Evolutionary conservation across 2,888 invertebrate genomes (phyloP), one percentile per base, ranked within the genome.

Genomic region (Blastobasis lacticolella): DNA sequence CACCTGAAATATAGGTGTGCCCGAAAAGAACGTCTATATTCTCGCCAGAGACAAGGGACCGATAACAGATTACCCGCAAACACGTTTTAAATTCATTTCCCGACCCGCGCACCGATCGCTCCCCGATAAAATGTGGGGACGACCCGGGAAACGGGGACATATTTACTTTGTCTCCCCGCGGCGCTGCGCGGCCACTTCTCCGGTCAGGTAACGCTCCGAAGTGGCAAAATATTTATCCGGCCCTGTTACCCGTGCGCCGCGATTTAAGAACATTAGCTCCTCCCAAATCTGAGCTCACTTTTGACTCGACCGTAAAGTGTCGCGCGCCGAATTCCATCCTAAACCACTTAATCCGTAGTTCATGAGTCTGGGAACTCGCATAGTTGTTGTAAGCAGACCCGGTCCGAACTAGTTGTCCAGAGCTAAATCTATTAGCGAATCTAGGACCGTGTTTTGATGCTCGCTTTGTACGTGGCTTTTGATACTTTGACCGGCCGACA

Each of bases 31-130:
- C 81, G 84, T 84, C 86, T 86, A 83, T 83, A 85, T 87, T 82
- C 80, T 70, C 73, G 75, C 73, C 71, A 75, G 83, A 85, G 85
- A 86, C 88, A 86, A 85, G 88, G 86, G 87, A 85, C 88, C 86
- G 88, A 86, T 88, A 87, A 88, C 86, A 88, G 88, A 88, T 88
- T 88, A 88, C 88, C 88, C 88, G 81, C 88, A 88, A 87, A 88
- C 88, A 88, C 86, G 87, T 86, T 87, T 88, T 87, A 86, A 88
- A 88, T 86, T 88, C 86, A 86, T 86, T 87, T 85, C 85, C 86
- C 86, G 84, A 85, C 86, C 86, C 87, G 78, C 78, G 80, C 80
- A 75, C 79, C 86, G 86, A 87, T 86, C 86, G 84, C 81, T 81
- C 80, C 78, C 79, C 85, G 86, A 88, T 88, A 88, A 87, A 88